Evolutionary conservation across 1,140 invertebrate species (phyloP), one percentile per base, ranked within the genome.

Genomic region (Linepithema humile): DNA sequence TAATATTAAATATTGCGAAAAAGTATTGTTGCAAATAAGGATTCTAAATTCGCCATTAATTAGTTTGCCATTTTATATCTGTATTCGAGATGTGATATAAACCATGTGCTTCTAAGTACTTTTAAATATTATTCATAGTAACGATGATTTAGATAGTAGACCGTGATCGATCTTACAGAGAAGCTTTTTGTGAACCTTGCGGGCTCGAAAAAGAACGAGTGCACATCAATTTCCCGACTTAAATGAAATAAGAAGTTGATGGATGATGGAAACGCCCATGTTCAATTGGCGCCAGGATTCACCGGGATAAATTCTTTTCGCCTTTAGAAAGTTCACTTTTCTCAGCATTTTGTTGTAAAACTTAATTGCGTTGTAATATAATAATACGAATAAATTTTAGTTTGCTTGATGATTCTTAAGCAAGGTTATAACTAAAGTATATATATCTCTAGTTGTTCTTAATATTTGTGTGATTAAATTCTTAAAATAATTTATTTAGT

Each of bases 171-270:
- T 80, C 75, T 67, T 70, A 7, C 6, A 70, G 35, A 43, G 75
- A 70, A 80, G 48, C 64, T 80, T 80, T 70, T 70, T 80, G 35
- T 40, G 35, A 69, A 43, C 32, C 23, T 55, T 43, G 48, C 38
- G 26, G 50, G 10, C 12, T 2, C 6, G 23, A 55, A 80, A 80
- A 80, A 80, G 48, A 70, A 80, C 5, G 62, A 80, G 48, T 55
- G 75, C 62, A 70, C 75, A 80, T 80, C 75, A 80, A 80, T 80
- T 80, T 70, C 26, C 64, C 75, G 23, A 40, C 62, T 50, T 55
- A 80, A 80, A 80, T 80, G 75, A 80, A 80, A 80, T 80, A 80
- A 80, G 75, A 80, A 80, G 70, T 70, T 80, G 75, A 80, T 80
- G 75, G 75, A 80, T 80, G 75, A 69, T 70, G 75, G 35, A 69